phyloP scores from a whole-genome alignment of 2,888 invertebrate species.

The Lycia hirtaria region DNA sequence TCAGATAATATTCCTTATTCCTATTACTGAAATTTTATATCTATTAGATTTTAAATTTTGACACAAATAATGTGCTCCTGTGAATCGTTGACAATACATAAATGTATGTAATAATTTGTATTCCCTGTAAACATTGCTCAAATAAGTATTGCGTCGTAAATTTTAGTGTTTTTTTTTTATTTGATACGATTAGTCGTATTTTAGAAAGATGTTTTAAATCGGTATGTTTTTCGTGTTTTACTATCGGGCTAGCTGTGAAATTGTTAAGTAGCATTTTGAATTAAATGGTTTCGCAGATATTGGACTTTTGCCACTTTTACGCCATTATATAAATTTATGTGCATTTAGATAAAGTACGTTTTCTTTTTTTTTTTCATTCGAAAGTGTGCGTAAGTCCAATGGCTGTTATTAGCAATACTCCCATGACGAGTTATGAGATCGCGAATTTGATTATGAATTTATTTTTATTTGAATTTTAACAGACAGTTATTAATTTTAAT shows the following conservation, averaged over 20 bases:
- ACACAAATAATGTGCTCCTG: slow-evolving; percentile 64
- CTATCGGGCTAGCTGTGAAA: slow-evolving; percentile 36
- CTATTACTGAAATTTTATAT: slow-evolving; percentile 81
- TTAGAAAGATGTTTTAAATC: slow-evolving; percentile 25
- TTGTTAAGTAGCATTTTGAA: slow-evolving; percentile 15
- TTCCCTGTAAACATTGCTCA: slow-evolving; percentile 78
- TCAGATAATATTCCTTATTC: slow-evolving; percentile 80
- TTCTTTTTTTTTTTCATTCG: slow-evolving; percentile 5
- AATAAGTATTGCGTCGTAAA: slow-evolving; percentile 64
- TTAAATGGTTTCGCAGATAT: slow-evolving; percentile 22
- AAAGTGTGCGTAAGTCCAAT: slow-evolving; percentile 19
- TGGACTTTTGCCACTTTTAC: slow-evolving; percentile 26
- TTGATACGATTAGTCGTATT: slow-evolving; percentile 44
- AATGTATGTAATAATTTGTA: slow-evolving; percentile 71
- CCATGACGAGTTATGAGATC: slow-evolving; percentile 3
- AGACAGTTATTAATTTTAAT: neutral
- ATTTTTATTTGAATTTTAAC: slow-evolving; percentile 14
- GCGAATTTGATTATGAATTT: slow-evolving; percentile 14
- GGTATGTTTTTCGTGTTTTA: slow-evolving; percentile 21
- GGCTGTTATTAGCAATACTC: slow-evolving; percentile 15
- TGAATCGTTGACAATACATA: slow-evolving; percentile 83
- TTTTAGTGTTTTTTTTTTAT: slow-evolving; percentile 44
- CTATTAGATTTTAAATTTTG: slow-evolving; percentile 70
- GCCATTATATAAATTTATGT: slow-evolving; percentile 22
- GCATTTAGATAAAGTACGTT: slow-evolving; percentile 13